Base-by-base conservation (phyloP, 35 echinoderm and acorn worm genomes). In the Heliocidaris erythrogramma region DNA sequence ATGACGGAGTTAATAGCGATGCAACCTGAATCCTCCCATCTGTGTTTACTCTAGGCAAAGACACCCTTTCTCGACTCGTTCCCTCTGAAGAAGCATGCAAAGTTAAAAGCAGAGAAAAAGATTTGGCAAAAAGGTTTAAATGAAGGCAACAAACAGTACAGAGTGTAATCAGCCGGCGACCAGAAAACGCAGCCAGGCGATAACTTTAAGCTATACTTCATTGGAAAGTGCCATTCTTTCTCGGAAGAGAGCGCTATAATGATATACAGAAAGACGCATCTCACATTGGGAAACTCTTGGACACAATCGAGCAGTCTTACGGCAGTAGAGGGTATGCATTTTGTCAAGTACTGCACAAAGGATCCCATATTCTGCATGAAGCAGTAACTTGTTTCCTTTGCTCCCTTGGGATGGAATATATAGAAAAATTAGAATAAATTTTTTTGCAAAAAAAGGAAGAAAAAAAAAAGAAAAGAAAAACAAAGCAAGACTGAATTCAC, bases 121-220 rank as follows among this genome's bases (percentile, higher is more conserved):
- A 13, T 47, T 42, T 48, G 30, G 32, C 87, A 47, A 89, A 89
- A 32, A 47, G 87, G 14, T 89, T 89, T 89, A 48, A 47, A 48
- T 32, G 87, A 89, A 89, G 87, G 47, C 29, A 89, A 89, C 87
- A 47, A 89, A 89, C 87, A 89, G 87, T 4, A 47, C 11, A 47
- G 87, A 89, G 87, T 89, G 17, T 89, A 89, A 89, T 32, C 87
- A 89, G 87, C 87, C 87, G 87, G 87, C 87, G 47, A 48, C 87
- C 87, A 89, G 87, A 32, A 32, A 89, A 47, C 31, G 31, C 87
- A 48, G 11, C 14, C 31, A 24, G 87, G 87, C 32, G 87, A 89
- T 89, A 89, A 89, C 47, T 89, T 89, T 32, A 48, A 42, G 87
- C 17, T 48, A 89, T 48, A 89, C 87, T 89, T 48, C 47, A 89